Conservation (phyloP, 2,888 invertebrate species). For the Physocephala rufipes region DNA sequence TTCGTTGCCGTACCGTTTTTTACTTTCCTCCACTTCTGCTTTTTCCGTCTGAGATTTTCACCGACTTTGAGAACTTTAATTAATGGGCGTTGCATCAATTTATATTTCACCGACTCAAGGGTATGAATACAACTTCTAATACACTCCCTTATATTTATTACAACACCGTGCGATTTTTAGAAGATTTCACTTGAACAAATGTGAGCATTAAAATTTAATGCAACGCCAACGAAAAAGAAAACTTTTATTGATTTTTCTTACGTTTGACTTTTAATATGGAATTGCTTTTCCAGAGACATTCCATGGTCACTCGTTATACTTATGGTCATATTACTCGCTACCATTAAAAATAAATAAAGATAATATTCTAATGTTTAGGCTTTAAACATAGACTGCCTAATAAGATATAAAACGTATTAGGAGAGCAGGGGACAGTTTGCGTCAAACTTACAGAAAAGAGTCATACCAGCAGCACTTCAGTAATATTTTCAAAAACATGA, state of each 20-base stretch:
- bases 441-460: too few relatives aligned
- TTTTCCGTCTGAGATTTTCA: constrained; percentile 25
- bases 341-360: too few relatives aligned
- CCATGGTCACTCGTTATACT: constrained; percentile 1
- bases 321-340: too few relatives aligned
- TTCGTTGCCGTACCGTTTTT: constrained; percentile 32
- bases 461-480: too few relatives aligned
- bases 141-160: neutral
- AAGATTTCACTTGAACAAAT: constrained; percentile 12
- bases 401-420: too few relatives aligned
- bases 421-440: too few relatives aligned
- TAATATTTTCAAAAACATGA: too few relatives aligned
- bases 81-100: constrained; percentile 41
- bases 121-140: neutral
- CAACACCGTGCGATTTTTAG: constrained; percentile 10
- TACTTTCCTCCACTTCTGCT: constrained; percentile 19
- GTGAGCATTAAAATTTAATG: constrained; percentile 41
- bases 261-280: constrained; percentile 47
- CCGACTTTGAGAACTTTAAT: constrained; percentile 31
- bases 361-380: too few relatives aligned
- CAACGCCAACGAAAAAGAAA: constrained; percentile 50
- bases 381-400: too few relatives aligned
- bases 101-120: constrained; percentile 21
- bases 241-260: constrained; percentile 64
- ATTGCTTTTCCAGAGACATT: constrained; percentile 28